A percentile compares a stretch with the other conserved stretches of the same genome.
phyloP scores from a whole-genome alignment of 2,113 vertebrate species.

The Nymphicus hollandicus region DNA sequence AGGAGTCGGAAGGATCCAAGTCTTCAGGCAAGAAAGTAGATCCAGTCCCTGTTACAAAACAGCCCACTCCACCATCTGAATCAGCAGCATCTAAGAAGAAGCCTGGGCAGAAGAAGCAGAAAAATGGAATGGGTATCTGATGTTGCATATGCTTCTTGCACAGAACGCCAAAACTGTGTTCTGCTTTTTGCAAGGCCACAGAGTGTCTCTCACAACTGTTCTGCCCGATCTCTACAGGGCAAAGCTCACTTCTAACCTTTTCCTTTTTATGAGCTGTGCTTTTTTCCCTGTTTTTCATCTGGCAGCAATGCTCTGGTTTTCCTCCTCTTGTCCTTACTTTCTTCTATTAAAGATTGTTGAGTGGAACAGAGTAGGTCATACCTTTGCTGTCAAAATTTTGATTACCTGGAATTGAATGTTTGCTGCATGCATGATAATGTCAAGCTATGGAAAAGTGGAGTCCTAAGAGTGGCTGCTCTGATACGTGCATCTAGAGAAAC shows the following conservation, averaged over 20 bases:
- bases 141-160: slow-evolving; percentile 68
- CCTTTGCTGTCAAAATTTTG: not conserved
- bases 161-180: slow-evolving; percentile 59
- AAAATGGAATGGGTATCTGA: slow-evolving; percentile 81
- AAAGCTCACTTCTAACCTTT: slow-evolving; percentile 41
- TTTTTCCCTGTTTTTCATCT: not conserved
- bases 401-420: not conserved
- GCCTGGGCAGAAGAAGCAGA: slow-evolving; percentile 90
- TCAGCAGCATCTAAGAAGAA: slow-evolving; percentile 78
- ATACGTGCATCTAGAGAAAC: not conserved
- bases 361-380: not conserved
- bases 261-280: not conserved
- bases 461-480: not conserved
- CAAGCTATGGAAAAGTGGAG: not conserved
- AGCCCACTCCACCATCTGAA: slow-evolving; percentile 80
- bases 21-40: slow-evolving; percentile 79
- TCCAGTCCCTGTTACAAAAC: slow-evolving; percentile 81
- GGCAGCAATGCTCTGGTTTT: slow-evolving; percentile 47
- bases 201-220: slow-evolving; percentile 34
- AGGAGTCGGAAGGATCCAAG: slow-evolving; percentile 85
- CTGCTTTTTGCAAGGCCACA: slow-evolving; percentile 63
- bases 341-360: not conserved
- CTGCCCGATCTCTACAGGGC: not conserved
- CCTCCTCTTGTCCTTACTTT: not conserved
- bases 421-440: not conserved